A percentile compares a stretch with the other conserved stretches of the same genome.
phyloP scores from a whole-genome alignment of 2,888 invertebrate genomes.

The Unio pictorum region DNA sequence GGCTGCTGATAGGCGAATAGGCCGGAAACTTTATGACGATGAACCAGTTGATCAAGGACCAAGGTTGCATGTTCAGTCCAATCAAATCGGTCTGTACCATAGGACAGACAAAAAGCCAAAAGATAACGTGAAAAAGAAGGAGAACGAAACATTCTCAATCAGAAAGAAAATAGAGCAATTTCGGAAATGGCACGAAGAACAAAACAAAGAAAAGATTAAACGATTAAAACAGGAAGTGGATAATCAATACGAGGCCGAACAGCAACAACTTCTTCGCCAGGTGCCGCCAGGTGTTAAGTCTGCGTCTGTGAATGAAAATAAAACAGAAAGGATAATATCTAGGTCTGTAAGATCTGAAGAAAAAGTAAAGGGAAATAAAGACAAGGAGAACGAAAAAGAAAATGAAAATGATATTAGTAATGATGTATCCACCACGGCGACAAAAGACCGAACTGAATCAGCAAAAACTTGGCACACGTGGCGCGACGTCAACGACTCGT shows the following conservation, averaged over 20 bases:
- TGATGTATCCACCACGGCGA: slow-evolving; percentile 18
- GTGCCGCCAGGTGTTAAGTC: slow-evolving; percentile 30
- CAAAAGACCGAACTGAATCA: slow-evolving; percentile 34
- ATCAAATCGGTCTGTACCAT: slow-evolving; percentile 46
- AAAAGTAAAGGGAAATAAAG: slow-evolving; percentile 32
- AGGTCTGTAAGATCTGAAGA: slow-evolving; percentile 37
- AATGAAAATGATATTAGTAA: slow-evolving; percentile 23
- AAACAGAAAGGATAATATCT: slow-evolving; percentile 20
- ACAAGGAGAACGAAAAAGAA: slow-evolving; percentile 25
- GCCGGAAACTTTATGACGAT: slow-evolving; percentile 26
- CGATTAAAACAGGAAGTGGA: slow-evolving; percentile 52
- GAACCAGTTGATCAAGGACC: slow-evolving; percentile 22
- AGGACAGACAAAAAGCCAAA: slow-evolving; percentile 35
- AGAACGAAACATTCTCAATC: slow-evolving; percentile 58
- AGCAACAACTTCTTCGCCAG: slow-evolving; percentile 28
- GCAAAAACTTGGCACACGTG: slow-evolving; percentile 62
- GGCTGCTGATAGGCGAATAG: slow-evolving; percentile 32
- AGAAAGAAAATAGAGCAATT: slow-evolving; percentile 64
- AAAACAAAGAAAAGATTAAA: slow-evolving; percentile 55
- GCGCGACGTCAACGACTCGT: slow-evolving; percentile 63
- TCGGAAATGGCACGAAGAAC: slow-evolving; percentile 61
- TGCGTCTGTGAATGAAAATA: slow-evolving; percentile 12
- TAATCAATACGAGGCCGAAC: slow-evolving; percentile 42
- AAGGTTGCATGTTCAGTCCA: slow-evolving; percentile 42
- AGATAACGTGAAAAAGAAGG: slow-evolving; percentile 23